phyloP scores from a whole-genome alignment of 2,113 vertebrate species.

The Mixornis gularis region DNA sequence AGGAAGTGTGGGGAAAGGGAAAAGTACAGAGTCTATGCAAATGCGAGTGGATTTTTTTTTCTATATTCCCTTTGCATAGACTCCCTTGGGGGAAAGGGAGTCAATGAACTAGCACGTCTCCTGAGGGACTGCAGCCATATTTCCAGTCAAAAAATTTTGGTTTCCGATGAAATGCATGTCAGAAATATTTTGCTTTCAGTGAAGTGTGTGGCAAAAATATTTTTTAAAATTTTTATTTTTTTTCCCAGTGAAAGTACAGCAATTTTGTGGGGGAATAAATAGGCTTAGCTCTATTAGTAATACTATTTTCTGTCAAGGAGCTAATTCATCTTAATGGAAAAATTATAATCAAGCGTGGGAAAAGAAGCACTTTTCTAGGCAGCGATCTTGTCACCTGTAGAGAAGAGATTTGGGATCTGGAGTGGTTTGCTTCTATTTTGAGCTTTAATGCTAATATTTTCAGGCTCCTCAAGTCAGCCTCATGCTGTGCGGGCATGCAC shows the following conservation, averaged over 20 bases:
- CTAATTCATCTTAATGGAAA: background rate
- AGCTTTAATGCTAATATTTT: conserved; percentile 5
- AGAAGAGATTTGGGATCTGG: background rate
- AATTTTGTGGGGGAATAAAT: background rate
- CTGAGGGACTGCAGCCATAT: background rate
- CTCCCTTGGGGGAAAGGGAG: background rate
- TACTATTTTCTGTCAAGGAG: background rate
- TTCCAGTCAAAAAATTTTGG: background rate
- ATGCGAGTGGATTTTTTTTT: background rate
- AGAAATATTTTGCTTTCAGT: background rate
- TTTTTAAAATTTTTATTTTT: background rate
- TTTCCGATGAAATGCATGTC: background rate
- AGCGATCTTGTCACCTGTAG: background rate
- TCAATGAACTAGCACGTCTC: background rate
- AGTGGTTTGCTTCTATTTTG: conserved; percentile 16
- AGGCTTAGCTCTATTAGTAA: background rate
- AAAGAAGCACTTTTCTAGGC: background rate
- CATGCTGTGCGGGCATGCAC: background rate
- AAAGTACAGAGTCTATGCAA: background rate
- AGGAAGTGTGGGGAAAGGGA: background rate
- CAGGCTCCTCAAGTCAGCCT: background rate
- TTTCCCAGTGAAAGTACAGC: background rate
- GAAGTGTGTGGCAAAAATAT: background rate
- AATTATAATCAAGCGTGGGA: background rate
- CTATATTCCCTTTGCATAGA: background rate